Evolutionary conservation across 64 coral and sea anemone genomes (phyloP), one percentile per base, ranked within the genome.

Genomic region (Pocillopora damicornis): DNA sequence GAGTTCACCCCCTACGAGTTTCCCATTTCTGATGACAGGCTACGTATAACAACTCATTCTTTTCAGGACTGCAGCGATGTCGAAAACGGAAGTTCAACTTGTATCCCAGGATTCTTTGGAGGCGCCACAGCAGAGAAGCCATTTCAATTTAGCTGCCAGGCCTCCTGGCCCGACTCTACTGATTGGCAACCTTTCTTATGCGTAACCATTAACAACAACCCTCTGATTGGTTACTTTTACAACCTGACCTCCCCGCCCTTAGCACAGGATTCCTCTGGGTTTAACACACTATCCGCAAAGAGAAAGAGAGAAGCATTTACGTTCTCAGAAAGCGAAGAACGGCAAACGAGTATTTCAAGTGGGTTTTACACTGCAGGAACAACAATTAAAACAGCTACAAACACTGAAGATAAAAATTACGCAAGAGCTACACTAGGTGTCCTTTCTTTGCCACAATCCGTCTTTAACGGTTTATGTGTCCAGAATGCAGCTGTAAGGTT

Each of bases 81-180:
- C 57, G 94, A 95, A 75, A 37, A 58, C 35, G 36, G 66, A 58
- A 86, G 78, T 18, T 92, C 91, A 15, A 86, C 80, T 13, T 95
- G 94, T 64, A 88, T 91, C 42, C 22, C 37, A 64, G 94, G 94
- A 58, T 86, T 95, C 68, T 75, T 91, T 75, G 94, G 94, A 22
- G 94, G 94, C 22, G 90, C 83, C 26, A 89, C 87, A 8, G 67
- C 76, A 68, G 94, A 91, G 36, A 82, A 80, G 60, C 94, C 87
- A 1, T 89, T 95, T 79, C 90, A 83, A 25, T 95, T 89, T 57
- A 95, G 90, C 79, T 95, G 94, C 87, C 79, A 92, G 65, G 94
- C 90, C 61, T 75, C 94, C 11, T 95, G 94, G 94, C 94, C 94
- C 17, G 94, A 95, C 69, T 61, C 94, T 11, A 89, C 35, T 13